phyloP scores from a whole-genome alignment of 2,797 vertebrate genomes.

The Enteromius treurensis region DNA sequence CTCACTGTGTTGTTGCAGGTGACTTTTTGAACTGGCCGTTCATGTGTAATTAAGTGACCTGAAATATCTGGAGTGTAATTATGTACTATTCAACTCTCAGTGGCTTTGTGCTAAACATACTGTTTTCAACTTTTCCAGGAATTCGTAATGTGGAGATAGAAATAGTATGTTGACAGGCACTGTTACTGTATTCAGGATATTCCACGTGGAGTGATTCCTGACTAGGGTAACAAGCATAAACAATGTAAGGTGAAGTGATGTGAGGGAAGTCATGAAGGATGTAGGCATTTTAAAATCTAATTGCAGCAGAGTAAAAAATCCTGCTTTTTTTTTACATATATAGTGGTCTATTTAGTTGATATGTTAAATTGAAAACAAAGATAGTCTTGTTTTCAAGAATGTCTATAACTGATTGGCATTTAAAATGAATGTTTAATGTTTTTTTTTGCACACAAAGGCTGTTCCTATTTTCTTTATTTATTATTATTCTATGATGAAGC shows the following conservation, averaged over 20 bases:
- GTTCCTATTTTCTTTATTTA: too few species aligned
- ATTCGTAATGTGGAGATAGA: not conserved
- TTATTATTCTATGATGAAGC: too few species aligned
- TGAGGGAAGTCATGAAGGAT: not conserved
- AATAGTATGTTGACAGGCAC: not conserved
- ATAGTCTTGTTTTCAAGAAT: not conserved
- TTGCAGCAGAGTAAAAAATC: not conserved
- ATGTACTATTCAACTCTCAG: not conserved
- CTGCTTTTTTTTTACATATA: not conserved
- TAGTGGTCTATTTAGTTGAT: not conserved
- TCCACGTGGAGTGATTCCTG: constrained; percentile 4
- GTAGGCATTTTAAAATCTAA: not conserved
- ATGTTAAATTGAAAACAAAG: not conserved
- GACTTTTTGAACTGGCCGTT: not conserved
- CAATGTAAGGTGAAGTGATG: constrained; percentile 1
- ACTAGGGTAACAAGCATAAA: not conserved
- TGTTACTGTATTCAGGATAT: not conserved
- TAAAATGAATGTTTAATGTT: too few species aligned
- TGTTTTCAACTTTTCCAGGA: constrained; percentile 14
- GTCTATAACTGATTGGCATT: not conserved
- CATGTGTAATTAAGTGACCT: constrained; percentile 13
- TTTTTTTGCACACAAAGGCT: too few species aligned
- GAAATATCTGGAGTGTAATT: constrained; percentile 9
- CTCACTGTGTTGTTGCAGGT: not conserved
- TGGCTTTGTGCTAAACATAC: constrained; percentile 22